Base-by-base conservation (phyloP, 2,113 vertebrate genomes). In the Synodontis membranacea region DNA sequence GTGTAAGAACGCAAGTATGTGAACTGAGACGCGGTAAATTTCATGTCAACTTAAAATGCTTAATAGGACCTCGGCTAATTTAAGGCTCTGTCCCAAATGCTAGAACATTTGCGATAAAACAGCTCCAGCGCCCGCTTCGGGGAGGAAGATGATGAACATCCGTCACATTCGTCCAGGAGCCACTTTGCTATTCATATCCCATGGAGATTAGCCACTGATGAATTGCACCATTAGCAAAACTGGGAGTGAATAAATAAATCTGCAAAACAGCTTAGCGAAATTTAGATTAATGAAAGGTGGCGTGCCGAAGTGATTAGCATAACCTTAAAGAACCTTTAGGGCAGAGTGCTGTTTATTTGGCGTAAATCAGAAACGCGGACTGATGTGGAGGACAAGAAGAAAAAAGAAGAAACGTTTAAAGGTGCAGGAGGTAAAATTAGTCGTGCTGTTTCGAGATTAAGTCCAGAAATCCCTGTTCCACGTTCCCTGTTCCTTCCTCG, bases 161-260 rank as follows among this genome's bases (percentile, higher is more conserved):
- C 39, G 70, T 85, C 83, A 87, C 66, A 62, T 87, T 80, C 83
- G 64, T 86, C 62, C 42, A 84, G 85, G 78, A 85, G 84, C 82
- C 39, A 82, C 78, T 79, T 82, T 83, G 52, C 80, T 89, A 80
- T 80, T 86, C 86, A 83, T 72, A 86, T 84, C 44, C 68, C 37
- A 50, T 6, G 37, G 64, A 84, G 74, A 88, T 75, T 84, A 75
- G 64, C 74, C 11, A 9, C 68, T 88, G 84, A 89, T 88, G 75
- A 84, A 89, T 89, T 70, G 58, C 37, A 75, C 80, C 75, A 86
- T 88, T 83, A 80, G 34, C 80, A 21, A 39, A 70, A 87, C 84
- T 37, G 60, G 42, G 86, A 28, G 52, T 75, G 84, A 83, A 80
- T 86, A 52, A 78, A 83, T 87, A 42, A 68, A 85, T 89, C 80